phyloP scores from a whole-genome alignment of 2,888 invertebrate genomes.

The Odontothrips loti region DNA sequence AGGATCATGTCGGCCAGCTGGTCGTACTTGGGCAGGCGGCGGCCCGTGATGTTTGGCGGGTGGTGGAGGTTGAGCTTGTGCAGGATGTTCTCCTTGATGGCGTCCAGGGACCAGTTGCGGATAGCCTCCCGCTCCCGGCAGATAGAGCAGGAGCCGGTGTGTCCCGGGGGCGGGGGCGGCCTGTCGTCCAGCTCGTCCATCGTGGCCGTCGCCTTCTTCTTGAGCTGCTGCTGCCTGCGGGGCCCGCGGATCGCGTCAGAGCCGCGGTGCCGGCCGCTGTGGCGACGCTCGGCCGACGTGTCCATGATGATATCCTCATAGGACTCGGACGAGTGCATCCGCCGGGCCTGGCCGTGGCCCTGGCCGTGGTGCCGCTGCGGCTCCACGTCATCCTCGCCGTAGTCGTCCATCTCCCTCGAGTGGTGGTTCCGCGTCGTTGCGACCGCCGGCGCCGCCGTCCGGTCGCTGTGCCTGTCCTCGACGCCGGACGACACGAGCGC shows the following conservation, averaged over 20 bases:
- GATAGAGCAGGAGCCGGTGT: conserved; percentile 49
- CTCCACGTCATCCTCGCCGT: background rate
- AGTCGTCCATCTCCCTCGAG: conserved; percentile 1
- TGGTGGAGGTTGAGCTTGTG: conserved; percentile 55
- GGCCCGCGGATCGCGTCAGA: background rate
- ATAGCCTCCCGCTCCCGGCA: conserved; percentile 57
- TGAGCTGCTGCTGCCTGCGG: conserved; percentile 8
- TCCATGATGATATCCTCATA: background rate
- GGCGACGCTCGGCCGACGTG: background rate
- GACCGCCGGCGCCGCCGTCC: background rate
- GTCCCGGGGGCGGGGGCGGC: conserved; percentile 30
- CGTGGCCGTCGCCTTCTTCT: background rate
- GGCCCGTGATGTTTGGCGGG: conserved; percentile 59
- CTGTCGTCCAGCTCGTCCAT: conserved; percentile 26
- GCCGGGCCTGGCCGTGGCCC: background rate
- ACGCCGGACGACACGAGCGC: background rate
- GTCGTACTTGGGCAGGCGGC: conserved; percentile 50
- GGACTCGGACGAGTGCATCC: background rate
- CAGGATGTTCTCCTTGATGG: conserved; percentile 58
- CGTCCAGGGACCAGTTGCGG: conserved; percentile 53
- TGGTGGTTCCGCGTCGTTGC: background rate
- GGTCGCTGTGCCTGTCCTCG: background rate
- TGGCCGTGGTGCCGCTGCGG: background rate
- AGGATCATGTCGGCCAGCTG: conserved; percentile 35
- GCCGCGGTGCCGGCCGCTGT: background rate